Evolutionary conservation across 2,113 vertebrate species (phyloP).

Genomic region (Typhlomys cinereus): DNA sequence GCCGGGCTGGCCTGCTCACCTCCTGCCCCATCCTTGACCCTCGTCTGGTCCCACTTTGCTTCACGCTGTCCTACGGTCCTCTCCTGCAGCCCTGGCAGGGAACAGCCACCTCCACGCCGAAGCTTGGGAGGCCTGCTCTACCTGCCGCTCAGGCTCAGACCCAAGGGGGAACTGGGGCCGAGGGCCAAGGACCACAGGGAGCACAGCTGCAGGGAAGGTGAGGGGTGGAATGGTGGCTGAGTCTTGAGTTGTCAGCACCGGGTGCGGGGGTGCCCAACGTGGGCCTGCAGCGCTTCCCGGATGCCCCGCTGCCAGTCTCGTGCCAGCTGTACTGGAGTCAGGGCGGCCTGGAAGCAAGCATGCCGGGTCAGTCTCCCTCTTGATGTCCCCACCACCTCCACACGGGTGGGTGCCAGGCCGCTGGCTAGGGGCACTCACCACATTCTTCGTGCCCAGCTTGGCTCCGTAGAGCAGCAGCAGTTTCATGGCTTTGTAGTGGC

Average conservation of each 20-base stretch:
- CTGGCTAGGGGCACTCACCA: constrained; percentile 13
- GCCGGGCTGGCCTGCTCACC: no score
- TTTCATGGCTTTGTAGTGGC: constrained; percentile 75
- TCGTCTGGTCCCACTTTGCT: not conserved
- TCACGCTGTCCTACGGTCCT: not conserved
- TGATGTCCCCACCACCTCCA: rapidly evolving
- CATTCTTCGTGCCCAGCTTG: constrained; percentile 63
- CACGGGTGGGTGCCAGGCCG: not conserved
- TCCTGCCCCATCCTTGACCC: not conserved
- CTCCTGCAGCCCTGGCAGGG: not conserved
- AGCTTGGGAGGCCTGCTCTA: not conserved
- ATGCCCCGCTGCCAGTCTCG: constrained; percentile 77
- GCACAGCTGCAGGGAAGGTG: not conserved
- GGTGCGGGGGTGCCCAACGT: not conserved
- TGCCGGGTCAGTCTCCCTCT: not conserved
- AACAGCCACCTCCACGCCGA: no score
- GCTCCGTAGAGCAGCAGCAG: constrained; percentile 78
- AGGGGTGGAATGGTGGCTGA: not conserved
- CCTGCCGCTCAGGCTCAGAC: not conserved
- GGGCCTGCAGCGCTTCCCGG: constrained; percentile 74
- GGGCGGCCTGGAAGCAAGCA: constrained; percentile 48
- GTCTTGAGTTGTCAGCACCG: not conserved
- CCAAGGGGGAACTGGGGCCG: rapidly evolving
- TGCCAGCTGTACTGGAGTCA: constrained; percentile 74
- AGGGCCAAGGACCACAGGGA: not conserved